Conservation (phyloP, 2,888 invertebrate species). For the Cylindroiulus punctatus region DNA sequence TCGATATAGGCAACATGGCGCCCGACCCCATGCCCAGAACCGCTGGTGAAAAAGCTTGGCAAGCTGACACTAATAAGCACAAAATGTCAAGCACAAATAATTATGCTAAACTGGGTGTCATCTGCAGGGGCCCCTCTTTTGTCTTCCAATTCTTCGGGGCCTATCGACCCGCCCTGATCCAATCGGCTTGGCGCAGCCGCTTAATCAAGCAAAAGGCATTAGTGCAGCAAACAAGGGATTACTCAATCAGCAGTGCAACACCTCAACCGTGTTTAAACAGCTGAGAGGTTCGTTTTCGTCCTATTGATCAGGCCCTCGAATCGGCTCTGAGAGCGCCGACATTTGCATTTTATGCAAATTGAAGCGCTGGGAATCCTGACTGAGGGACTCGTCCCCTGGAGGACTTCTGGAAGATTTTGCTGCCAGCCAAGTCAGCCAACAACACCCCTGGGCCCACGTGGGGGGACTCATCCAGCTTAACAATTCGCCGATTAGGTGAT, state of each 20-base stretch:
- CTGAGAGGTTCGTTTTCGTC: conserved; percentile 26
- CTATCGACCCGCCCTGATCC: conserved; percentile 12
- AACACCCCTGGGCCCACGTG: neutral
- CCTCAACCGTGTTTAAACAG: conserved; percentile 32
- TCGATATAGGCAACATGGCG: neutral
- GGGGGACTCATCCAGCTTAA: neutral
- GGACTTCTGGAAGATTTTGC: neutral
- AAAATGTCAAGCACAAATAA: conserved; percentile 32
- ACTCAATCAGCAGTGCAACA: conserved; percentile 14
- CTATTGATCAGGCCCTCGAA: conserved; percentile 10
- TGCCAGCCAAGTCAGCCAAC: neutral
- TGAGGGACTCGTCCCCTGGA: neutral
- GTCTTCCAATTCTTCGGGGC: neutral
- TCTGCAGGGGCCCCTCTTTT: neutral
- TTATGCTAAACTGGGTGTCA: conserved; percentile 27
- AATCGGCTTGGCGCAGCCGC: conserved; percentile 17
- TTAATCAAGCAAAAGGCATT: conserved; percentile 21
- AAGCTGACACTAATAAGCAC: conserved; percentile 27
- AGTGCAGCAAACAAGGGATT: conserved; percentile 21
- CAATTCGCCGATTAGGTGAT: conserved; percentile 2
- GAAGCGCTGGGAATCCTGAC: neutral
- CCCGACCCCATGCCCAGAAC: neutral
- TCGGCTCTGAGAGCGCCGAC: neutral
- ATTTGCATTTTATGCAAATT: conserved; percentile 32
- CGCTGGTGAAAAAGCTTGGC: neutral